Conservation (phyloP, 1,140 invertebrate genomes). For the Meteorus sp. region DNA sequence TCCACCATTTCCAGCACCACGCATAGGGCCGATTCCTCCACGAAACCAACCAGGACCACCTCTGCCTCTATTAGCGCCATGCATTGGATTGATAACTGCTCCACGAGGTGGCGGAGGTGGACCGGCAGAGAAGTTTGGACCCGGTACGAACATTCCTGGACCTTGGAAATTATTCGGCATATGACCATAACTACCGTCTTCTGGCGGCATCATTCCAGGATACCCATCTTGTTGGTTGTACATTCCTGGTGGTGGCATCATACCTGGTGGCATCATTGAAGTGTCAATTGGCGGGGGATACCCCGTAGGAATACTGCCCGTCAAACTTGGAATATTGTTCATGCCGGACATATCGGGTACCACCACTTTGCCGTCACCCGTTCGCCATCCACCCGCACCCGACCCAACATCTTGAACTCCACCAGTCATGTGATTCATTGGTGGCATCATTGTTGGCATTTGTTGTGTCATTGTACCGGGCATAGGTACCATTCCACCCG, state of each 20-base stretch:
- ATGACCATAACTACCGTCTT: constrained; percentile 49
- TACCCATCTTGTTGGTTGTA: constrained; percentile 55
- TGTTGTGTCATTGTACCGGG: constrained; percentile 37
- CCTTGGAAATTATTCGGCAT: constrained; percentile 46
- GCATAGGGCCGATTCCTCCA: constrained; percentile 36
- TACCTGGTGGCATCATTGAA: constrained; percentile 49
- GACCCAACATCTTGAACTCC: constrained; percentile 13
- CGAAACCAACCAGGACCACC: constrained; percentile 49
- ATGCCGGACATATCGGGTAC: constrained; percentile 53
- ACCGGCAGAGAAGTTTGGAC: constrained; percentile 53
- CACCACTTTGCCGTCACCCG: constrained; percentile 59
- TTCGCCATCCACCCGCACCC: constrained; percentile 51
- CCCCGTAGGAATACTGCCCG: constrained; percentile 19
- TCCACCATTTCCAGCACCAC: neutral
- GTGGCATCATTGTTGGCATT: constrained; percentile 34
- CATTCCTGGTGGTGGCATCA: constrained; percentile 58
- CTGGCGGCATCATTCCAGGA: constrained; percentile 41
- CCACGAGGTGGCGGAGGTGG: constrained; percentile 45
- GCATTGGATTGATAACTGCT: constrained; percentile 53
- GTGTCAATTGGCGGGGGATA: constrained; percentile 50
- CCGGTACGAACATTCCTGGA: constrained; percentile 44
- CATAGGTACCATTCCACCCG: constrained; percentile 49
- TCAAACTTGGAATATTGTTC: constrained; percentile 34
- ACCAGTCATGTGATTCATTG: constrained; percentile 34
- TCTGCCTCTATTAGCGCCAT: constrained; percentile 59